phyloP scores from a whole-genome alignment of 2,113 vertebrate genomes.

The Gavialis gangeticus region DNA sequence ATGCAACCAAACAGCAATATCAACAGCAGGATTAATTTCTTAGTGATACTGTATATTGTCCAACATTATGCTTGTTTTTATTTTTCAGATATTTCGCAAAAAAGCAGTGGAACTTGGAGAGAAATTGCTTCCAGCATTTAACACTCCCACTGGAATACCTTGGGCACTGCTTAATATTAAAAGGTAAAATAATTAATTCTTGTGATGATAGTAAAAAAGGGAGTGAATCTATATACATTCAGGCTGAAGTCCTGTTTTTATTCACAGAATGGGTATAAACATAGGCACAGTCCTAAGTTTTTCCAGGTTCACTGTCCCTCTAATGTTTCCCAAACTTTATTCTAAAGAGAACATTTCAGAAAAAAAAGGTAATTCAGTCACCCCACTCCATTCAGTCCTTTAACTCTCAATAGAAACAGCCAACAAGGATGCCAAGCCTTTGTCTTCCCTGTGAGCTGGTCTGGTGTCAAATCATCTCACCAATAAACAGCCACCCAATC shows the following conservation, averaged over 20 bases:
- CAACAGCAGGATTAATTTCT: neutral
- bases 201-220: neutral
- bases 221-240: neutral
- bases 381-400: neutral
- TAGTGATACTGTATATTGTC: neutral
- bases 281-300: neutral
- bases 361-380: neutral
- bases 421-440: neutral
- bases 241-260: fast-evolving
- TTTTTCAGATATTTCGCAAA: slow-evolving; percentile 90
- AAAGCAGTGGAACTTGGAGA: slow-evolving; percentile 96
- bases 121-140: slow-evolving; percentile 97
- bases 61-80: slow-evolving; percentile 64
- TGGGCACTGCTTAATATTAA: slow-evolving; percentile 99
- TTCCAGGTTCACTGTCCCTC: neutral
- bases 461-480: neutral
- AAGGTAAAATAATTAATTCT: slow-evolving; percentile 86
- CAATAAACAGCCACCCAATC: neutral
- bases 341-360: neutral
- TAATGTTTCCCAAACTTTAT: neutral
- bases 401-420: neutral
- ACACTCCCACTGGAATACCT: slow-evolving; percentile 96
- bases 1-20: fast-evolving
- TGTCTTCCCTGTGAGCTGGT: neutral
- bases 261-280: neutral